Percentiles rank a stretch among this genome's conserved stretches.
These are phyloP conservation scores for Caenorhabditis sp. DNA, from an alignment of 2,888 invertebrate genomes.

Conservation along the genomic window DNA sequence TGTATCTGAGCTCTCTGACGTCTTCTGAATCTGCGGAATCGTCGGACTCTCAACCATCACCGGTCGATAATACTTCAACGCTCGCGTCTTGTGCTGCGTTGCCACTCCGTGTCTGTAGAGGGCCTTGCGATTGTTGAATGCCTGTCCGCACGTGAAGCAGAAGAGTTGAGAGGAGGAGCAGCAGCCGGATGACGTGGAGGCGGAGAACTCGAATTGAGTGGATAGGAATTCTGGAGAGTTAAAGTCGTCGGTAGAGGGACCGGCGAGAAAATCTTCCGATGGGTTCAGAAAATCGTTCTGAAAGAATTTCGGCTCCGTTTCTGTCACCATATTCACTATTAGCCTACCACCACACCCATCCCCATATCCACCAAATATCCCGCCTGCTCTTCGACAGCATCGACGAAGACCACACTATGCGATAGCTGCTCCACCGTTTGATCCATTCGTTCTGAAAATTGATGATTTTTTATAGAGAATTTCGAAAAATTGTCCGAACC, in stretches of 20 bases:
- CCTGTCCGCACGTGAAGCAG: slow-evolving; percentile 50
- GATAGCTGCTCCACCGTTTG: slow-evolving; percentile 17
- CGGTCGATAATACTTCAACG: not conserved
- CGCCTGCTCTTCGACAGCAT: not conserved
- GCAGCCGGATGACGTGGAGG: not conserved
- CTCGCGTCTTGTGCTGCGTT: slow-evolving; percentile 20
- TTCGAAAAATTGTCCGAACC: slow-evolving; percentile 27
- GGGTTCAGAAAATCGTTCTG: slow-evolving; percentile 27
- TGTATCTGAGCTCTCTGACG: not conserved
- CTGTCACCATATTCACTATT: not conserved
- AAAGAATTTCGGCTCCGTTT: not conserved
- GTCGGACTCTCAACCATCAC: not conserved
- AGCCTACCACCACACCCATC: slow-evolving; percentile 29
- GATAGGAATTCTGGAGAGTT: not conserved
- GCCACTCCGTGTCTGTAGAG: slow-evolving; percentile 47
- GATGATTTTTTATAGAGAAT: no score
- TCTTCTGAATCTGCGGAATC: slow-evolving; percentile 1
- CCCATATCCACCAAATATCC: slow-evolving; percentile 38
- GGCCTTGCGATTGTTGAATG: slow-evolving; percentile 53
- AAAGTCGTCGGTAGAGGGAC: not conserved
- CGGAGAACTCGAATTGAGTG: not conserved
- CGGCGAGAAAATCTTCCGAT: not conserved
- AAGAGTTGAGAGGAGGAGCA: not conserved
- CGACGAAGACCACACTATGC: slow-evolving; percentile 11
- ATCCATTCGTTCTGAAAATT: slow-evolving; percentile 31